Percentiles rank a stretch among this genome's conserved stretches.
Evolutionary conservation across 2,113 vertebrate species (phyloP).

Genomic region (Periophthalmus modestus): DNA sequence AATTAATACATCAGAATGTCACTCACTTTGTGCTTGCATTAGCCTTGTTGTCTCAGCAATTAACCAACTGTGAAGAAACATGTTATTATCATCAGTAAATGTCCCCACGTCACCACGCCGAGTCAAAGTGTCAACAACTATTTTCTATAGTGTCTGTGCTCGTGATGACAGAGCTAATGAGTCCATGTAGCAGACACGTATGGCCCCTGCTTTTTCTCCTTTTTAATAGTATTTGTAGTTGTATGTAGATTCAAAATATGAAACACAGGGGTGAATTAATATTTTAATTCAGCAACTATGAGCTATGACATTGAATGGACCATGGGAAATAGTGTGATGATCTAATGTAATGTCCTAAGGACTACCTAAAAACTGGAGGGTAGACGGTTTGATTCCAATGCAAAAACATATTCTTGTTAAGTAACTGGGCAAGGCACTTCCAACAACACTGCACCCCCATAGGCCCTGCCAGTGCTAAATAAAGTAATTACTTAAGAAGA

Average conservation of each 20-base stretch:
- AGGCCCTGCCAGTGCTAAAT: no score
- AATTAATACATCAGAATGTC: conserved; percentile 69
- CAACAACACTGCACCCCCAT: no score
- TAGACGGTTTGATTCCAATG: no score
- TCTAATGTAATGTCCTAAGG: no score
- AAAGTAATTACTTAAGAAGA: no score
- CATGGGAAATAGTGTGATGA: no score
- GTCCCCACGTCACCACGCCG: conserved; percentile 42
- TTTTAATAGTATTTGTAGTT: neutral
- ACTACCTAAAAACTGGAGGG: no score
- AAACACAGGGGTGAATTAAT: neutral
- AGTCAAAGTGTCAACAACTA: conserved; percentile 61
- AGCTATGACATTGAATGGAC: neutral
- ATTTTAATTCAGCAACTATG: neutral
- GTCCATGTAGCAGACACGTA: conserved; percentile 8
- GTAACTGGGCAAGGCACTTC: no score
- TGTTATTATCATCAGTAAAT: conserved; percentile 68
- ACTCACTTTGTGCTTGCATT: conserved; percentile 52
- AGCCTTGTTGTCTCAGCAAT: conserved; percentile 64
- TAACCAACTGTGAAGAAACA: conserved; percentile 66
- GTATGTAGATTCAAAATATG: neutral
- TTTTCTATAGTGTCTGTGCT: conserved; percentile 48
- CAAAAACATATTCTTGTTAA: no score
- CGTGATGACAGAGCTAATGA: conserved; percentile 55
- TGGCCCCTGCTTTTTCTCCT: neutral